phyloP scores from a whole-genome alignment of 2,888 invertebrate genomes.

The Nowickia ferox region DNA sequence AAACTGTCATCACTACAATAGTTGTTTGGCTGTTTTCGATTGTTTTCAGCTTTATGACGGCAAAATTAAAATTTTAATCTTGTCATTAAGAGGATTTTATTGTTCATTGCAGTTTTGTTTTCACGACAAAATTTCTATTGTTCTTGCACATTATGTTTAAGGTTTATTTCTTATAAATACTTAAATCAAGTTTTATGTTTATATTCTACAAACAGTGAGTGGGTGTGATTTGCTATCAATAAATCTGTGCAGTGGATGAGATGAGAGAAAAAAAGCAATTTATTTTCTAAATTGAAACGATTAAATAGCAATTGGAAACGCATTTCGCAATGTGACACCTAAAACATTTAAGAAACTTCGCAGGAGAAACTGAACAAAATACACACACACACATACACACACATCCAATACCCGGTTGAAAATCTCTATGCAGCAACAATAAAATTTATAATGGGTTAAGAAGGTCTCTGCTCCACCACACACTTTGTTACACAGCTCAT shows the following conservation, averaged over 20 bases:
- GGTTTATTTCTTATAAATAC: slow-evolving; percentile 44
- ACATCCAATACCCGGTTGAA: too few relatives aligned
- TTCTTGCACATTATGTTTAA: slow-evolving; percentile 44
- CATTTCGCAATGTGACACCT: slow-evolving; percentile 78
- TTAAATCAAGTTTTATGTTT: slow-evolving; percentile 49
- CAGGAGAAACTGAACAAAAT: not conserved
- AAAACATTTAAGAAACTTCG: slow-evolving; percentile 66
- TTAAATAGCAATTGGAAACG: slow-evolving; percentile 82
- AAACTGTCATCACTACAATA: slow-evolving; percentile 50
- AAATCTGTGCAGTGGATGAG: slow-evolving; percentile 60
- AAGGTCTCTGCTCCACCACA: not conserved
- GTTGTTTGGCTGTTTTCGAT: slow-evolving; percentile 39
- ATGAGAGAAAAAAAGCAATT: slow-evolving; percentile 78
- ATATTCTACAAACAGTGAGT: not conserved
- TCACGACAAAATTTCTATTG: slow-evolving; percentile 3
- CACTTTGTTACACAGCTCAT: slow-evolving; percentile 32
- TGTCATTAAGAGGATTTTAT: slow-evolving; percentile 49
- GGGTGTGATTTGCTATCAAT: slow-evolving; percentile 62
- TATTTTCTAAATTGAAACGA: slow-evolving; percentile 83
- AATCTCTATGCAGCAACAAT: slow-evolving; percentile 27
- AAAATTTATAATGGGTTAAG: slow-evolving; percentile 67
- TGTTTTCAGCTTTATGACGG: slow-evolving; percentile 4
- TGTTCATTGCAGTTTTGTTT: slow-evolving; percentile 62
- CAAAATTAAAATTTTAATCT: slow-evolving; percentile 36
- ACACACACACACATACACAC: slow-evolving; percentile 71